Evolutionary conservation across 2,113 vertebrate species (phyloP), one percentile per base, ranked within the genome.

Genomic region (Ptilorrhoa leucosticta): DNA sequence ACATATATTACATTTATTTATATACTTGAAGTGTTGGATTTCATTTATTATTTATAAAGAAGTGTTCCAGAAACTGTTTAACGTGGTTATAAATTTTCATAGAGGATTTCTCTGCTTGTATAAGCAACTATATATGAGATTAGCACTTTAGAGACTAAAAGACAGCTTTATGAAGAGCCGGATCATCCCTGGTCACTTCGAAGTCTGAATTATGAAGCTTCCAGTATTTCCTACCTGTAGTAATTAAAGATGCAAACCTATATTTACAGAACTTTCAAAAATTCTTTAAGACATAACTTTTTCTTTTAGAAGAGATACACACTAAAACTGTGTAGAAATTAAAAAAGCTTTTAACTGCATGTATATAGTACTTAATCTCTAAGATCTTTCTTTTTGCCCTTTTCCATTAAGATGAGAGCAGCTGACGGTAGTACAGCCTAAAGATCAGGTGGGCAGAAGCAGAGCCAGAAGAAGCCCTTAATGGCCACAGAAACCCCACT

Each of bases 71-170:
- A 84, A 87, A 60, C 27, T n/a, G 28, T 75, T 92, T 82, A 81
- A 56, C n/a, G 20, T 6, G 9, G 37, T 92, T 78, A 84, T 89
- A 94, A 71, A 94, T 78, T 94, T 94, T 89, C 84, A 68, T 64
- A n/a, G 60, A 93, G 91, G 47, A 84, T 84, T 90, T 91, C 60
- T 39, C 23, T 89, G 47, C 47, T 92, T 94, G 89, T 91, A 70
- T 80, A 89, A 92, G 69, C 8, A 91, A 45, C 31, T 83, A 33
- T 39, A 40, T 37, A 44, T 9, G n/a, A 91, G 72, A 87, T 71
- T 78, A 87, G 28, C 39, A 56, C 77, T 75, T 89, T 2, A 71
- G 69, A 78, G 60, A 91, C 33, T n/a, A 75, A 89, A 94, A 86
- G 13, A 30, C 42, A 87, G 33, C 9, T 88, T 92, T 83, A 77